phyloP scores from a whole-genome alignment of 2,797 vertebrate genomes.

The Margarornis squamiger region DNA sequence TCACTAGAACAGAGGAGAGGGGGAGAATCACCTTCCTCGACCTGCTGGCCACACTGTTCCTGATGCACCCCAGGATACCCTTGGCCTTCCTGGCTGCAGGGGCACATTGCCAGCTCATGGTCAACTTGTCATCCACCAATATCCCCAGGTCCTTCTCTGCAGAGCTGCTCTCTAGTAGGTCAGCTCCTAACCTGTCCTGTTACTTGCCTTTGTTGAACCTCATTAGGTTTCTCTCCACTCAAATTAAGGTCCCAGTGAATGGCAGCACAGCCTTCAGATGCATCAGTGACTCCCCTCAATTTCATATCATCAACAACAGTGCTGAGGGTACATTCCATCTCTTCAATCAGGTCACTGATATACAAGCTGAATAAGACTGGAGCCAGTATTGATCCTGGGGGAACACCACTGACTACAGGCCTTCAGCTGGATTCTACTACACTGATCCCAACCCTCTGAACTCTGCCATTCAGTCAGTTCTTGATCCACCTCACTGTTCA shows the following conservation, averaged over 20 bases:
- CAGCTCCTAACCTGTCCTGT: not conserved
- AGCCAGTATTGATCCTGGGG: not conserved
- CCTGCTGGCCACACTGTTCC: not conserved
- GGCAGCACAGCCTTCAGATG: not conserved
- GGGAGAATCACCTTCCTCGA: not conserved
- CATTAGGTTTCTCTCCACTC: not conserved
- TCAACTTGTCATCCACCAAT: not conserved
- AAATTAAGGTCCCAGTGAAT: not conserved
- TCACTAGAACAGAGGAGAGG: not conserved
- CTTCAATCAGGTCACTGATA: rapidly evolving
- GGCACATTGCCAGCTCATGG: not conserved
- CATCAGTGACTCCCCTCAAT: not conserved
- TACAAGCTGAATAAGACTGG: not conserved
- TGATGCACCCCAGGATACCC: not conserved
- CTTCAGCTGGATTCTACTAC: rapidly evolving
- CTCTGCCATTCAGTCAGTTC: not conserved
- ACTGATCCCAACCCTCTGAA: not conserved
- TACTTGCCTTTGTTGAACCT: not conserved
- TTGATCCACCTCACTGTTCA: not conserved
- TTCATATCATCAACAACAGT: not conserved
- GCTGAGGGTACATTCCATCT: not conserved
- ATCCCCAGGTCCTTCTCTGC: not conserved
- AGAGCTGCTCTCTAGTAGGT: not conserved
- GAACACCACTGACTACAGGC: not conserved
- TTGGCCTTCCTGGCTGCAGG: not conserved